Evolutionary conservation across 1,140 invertebrate species (phyloP).

Genomic region (Atta colombica): DNA sequence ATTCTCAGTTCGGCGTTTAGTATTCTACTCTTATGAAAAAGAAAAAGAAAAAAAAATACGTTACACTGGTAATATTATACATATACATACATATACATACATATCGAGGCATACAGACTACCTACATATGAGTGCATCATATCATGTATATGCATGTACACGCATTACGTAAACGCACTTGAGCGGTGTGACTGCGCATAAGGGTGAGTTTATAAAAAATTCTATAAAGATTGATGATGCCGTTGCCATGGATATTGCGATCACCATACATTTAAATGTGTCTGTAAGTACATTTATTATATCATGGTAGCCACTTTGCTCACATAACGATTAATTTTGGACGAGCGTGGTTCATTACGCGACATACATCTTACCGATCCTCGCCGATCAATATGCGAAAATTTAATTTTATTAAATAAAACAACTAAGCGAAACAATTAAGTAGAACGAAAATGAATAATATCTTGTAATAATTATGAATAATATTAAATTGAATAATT

Average conservation of each 20-base stretch:
- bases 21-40: background rate
- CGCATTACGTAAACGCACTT: slow-evolving; percentile 76
- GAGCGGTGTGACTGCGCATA: slow-evolving; percentile 74
- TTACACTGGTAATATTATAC: background rate
- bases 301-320: slow-evolving; percentile 54
- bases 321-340: slow-evolving; percentile 55
- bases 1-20: background rate
- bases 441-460: slow-evolving; percentile 11
- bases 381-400: background rate
- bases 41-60: background rate
- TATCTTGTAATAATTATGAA: background rate
- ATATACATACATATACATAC: slow-evolving; percentile 7
- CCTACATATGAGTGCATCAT: slow-evolving; percentile 52
- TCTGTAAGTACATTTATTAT: slow-evolving; percentile 67
- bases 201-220: slow-evolving; percentile 76
- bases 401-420: slow-evolving; percentile 44
- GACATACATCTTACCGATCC: slow-evolving; percentile 26
- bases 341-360: slow-evolving; percentile 30
- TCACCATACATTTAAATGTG: slow-evolving; percentile 67
- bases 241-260: slow-evolving; percentile 75
- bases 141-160: slow-evolving; percentile 71
- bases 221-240: slow-evolving; percentile 72
- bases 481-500: slow-evolving; percentile 33
- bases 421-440: slow-evolving; percentile 6
- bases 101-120: slow-evolving; percentile 44